phyloP scores from a whole-genome alignment of 2,113 vertebrate genomes.

The Bubalus kerabau region DNA sequence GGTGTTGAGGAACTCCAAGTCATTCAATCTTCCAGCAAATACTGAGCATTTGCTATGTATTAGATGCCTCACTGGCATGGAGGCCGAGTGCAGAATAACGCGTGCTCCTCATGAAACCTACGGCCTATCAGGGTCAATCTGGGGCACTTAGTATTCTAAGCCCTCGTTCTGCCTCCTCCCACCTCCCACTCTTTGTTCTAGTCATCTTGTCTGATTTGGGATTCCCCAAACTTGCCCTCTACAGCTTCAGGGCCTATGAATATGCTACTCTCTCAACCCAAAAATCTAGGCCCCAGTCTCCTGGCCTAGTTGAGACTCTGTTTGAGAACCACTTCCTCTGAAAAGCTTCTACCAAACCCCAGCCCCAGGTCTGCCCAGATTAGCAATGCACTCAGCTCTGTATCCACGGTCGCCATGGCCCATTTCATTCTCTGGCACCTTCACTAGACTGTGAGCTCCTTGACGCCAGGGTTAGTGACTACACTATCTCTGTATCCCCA shows the following conservation, averaged over 20 bases:
- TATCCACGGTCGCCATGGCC: accelerated
- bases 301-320: background rate
- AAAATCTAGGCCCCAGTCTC: background rate
- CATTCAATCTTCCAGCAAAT: background rate
- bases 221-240: background rate
- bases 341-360: background rate
- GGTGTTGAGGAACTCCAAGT: background rate
- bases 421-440: background rate
- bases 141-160: background rate
- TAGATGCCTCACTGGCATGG: background rate
- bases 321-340: background rate
- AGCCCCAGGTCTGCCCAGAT: background rate
- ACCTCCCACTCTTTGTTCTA: background rate
- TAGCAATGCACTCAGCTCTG: background rate
- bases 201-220: background rate
- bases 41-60: background rate
- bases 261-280: background rate
- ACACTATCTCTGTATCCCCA: background rate
- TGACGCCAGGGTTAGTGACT: background rate
- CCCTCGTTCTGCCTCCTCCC: background rate
- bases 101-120: background rate
- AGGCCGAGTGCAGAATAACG: background rate
- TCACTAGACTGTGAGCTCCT: background rate
- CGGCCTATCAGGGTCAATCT: background rate
- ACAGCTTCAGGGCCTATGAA: background rate